Base-by-base conservation (phyloP, 2,888 invertebrate genomes). In the Eilema sororculum region DNA sequence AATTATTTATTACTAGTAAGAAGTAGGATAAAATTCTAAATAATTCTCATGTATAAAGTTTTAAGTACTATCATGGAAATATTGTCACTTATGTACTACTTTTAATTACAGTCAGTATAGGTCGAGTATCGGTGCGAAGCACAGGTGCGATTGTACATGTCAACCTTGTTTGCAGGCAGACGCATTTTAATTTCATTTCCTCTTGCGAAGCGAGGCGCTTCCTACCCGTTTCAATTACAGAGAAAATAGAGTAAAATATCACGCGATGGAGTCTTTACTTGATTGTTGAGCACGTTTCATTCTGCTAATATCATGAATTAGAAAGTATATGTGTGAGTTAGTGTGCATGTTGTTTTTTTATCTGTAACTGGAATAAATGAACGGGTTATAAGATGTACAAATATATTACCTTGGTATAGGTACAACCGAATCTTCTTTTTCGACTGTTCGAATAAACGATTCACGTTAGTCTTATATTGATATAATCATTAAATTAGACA, bases 171-270 rank as follows among this genome's bases (percentile, higher is more conserved):
- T 79, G 63, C 72, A 62, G 76, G 75, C 82, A 81, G 84, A 84
- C 86, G 86, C 87, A 84, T 91, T 92, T 91, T 92, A 92, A 92
- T 91, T 90, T 84, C 86, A 90, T 92, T 92, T 89, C 78, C 87
- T 85, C 81, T 70, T 75, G 73, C 82, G 76, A 83, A 78, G 79
- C 78, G 78, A 78, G 77, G 73, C 80, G 78, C 73, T 80, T 80
- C 80, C 81, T 80, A 86, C 83, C 81, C 82, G 80, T 78, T 87
- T 88, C 89, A 89, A 92, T 92, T 91, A 91, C 73, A 71, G 77
- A 69, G 75, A 82, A 84, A 84, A 83, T 79, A 83, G 82, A 72
- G 69, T 66, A 69, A 73, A 79, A 83, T 83, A 83, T 78, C 76
- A 69, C 33, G 60, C 72, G 76, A 78, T 68, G 69, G 66, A 68